Evolutionary conservation across 2,113 vertebrate species (phyloP), one percentile per base, ranked within the genome.

Genomic region (Ammodytes dubius): DNA sequence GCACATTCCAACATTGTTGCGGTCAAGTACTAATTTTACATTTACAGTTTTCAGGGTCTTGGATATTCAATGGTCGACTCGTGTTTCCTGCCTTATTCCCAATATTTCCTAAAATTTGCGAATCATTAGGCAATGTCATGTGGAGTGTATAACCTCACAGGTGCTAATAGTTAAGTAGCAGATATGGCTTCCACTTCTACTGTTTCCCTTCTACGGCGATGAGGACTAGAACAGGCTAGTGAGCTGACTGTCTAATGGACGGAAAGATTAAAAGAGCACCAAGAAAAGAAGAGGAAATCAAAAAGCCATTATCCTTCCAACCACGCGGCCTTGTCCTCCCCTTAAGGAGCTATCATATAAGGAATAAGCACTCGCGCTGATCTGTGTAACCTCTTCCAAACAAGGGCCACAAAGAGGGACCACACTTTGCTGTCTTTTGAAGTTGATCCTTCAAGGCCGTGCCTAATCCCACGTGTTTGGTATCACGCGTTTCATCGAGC

Each of bases 391-490:
- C 57, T 74, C 7, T 8, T 57, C 3, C 5, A 54, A 56, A 63
- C 47, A 57, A 72, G 52, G 19, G 19, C 61, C 27, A 81, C 19
- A 82, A 83, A 70, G 54, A 5, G 35, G 49, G 39, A 35, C 27
- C 39, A 61, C 67, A 84, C 17, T 47, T 82, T 84, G 17, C 15
- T 14, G 45, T 60, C 53, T 63, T 77, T 76, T 73, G 27, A 27
- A 50, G 14, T 77, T 73, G 47, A 71, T 84, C 83, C 77, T 85
- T 82, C 27, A 68, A 81, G 68, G 53, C 61, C 5, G n/a, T 27
- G 39, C n/a, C 63, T 60, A 43, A 74, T 77, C 50, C 70, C 47
- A 60, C 42, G 35, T 52, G 63, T 64, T 6, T 63, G 39, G 39
- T 64, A 52, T 80, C 54, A 60, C 49, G 66, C 52, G 27, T 81